Evolutionary conservation across 2,888 invertebrate species (phyloP).

Genomic region (Neuroscelio doddi): DNA sequence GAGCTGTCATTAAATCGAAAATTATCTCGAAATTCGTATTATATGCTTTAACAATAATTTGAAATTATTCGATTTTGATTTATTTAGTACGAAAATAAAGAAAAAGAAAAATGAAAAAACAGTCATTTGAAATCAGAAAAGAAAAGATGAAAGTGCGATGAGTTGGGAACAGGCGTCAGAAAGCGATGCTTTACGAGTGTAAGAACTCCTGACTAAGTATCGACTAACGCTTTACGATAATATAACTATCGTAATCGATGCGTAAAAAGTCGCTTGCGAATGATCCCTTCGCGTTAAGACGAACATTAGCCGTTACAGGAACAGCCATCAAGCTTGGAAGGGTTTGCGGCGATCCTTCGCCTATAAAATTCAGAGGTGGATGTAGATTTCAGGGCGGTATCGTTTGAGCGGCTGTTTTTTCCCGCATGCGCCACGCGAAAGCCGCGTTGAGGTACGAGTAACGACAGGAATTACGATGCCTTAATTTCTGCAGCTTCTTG

Average conservation of each 20-base stretch:
- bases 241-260: constrained; percentile 68
- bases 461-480: constrained; percentile 53
- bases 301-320: constrained; percentile 64
- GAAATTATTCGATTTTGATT: not conserved
- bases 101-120: too few species aligned
- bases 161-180: constrained; percentile 28
- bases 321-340: constrained; percentile 58
- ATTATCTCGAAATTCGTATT: too few species aligned
- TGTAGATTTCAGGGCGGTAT: constrained; percentile 67
- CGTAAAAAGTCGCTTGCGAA: constrained; percentile 54
- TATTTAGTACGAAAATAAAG: not conserved
- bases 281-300: constrained; percentile 59
- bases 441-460: constrained; percentile 51
- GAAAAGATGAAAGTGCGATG: too few species aligned
- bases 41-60: not conserved
- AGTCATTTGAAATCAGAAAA: too few species aligned
- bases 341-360: constrained; percentile 43
- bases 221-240: constrained; percentile 49
- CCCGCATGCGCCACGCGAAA: constrained; percentile 48
- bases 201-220: constrained; percentile 58
- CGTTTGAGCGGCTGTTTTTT: constrained; percentile 57
- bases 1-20: constrained; percentile 19
- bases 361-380: constrained; percentile 66
- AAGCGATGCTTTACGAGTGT: constrained; percentile 61
- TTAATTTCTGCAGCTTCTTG: constrained; percentile 47